Base-by-base conservation (phyloP, 2,888 invertebrate genomes). In the Adineta ricciae region DNA sequence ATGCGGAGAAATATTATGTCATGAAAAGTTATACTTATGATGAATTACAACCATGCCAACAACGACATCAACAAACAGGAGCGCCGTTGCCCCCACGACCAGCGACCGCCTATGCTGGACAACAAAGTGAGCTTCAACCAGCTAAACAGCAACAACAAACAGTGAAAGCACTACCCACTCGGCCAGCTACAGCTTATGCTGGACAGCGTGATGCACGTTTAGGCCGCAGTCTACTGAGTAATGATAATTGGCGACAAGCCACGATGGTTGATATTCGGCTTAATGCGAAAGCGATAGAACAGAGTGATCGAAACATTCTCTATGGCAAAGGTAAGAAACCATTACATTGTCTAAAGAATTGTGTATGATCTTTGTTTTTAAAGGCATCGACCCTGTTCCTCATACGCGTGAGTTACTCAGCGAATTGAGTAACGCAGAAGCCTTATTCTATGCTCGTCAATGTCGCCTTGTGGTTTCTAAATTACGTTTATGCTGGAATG, bases 341-440 rank as follows among this genome's bases (percentile, higher is more conserved):
- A 1, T 27, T 2, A 56, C 1, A 11, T 11, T 14, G 11, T 14
- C 3, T 27, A 27, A n/a, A 2, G n/a, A 8, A n/a, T n/a, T n/a
- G n/a, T n/a, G n/a, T n/a, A n/a, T 56, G 27, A 27, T 56, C 32
- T 64, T 56, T 14, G 27, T 27, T 56, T 46, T 5, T 27, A 56
- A 64, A 32, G 78, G 38, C n/a, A 78, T 78, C 11, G 90, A 90
- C 86, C 89, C 90, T 4, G 87, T 90, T 46, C 90, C 90, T 24
- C 89, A 89, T 86, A 87, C 90, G 21, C 87, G 90, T 86, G 90
- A 90, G 54, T 88, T 89, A 73, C 88, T 90, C 21, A 88, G 88
- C 73, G 88, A 88, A 56, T 87, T 90, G 83, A 90, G 90, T 87
- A 90, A 90, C 86, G 89, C 89, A 49, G 90, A 90, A 87, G 89